Conservation (phyloP, 2,113 vertebrate genomes). For the human (Homo sapiens) region DNA sequence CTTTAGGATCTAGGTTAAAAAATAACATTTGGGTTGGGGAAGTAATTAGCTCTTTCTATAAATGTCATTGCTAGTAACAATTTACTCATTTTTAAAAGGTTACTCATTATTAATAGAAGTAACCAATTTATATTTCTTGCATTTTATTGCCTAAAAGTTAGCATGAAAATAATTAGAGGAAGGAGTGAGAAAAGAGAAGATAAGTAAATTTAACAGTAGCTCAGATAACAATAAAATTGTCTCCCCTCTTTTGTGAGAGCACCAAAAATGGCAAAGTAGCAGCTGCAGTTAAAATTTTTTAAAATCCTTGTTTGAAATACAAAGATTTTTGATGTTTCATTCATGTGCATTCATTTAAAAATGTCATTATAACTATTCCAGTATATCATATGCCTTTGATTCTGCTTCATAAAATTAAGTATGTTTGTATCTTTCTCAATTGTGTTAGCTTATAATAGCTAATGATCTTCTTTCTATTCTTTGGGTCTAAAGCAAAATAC, state of each 20-base stretch:
- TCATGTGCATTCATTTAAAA: background rate
- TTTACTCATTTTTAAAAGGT: background rate
- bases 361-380: background rate
- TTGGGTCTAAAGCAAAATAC: constrained; percentile 1
- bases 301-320: background rate
- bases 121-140: background rate
- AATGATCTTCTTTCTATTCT: constrained; percentile 20
- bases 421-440: background rate
- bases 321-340: background rate
- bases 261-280: background rate
- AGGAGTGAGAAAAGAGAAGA: background rate
- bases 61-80: background rate
- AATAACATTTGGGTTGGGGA: background rate
- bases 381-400: background rate
- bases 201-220: background rate
- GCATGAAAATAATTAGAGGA: background rate
- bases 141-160: constrained; percentile 24
- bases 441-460: background rate
- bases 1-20: background rate
- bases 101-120: background rate
- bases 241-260: background rate
- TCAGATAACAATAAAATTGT: background rate
- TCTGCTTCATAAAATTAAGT: background rate
- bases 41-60: background rate
- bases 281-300: background rate